A percentile compares a stretch with the other conserved stretches of the same genome.
Conservation (phyloP, 2,113 vertebrate genomes). For the Dipodomys ordii region DNA sequence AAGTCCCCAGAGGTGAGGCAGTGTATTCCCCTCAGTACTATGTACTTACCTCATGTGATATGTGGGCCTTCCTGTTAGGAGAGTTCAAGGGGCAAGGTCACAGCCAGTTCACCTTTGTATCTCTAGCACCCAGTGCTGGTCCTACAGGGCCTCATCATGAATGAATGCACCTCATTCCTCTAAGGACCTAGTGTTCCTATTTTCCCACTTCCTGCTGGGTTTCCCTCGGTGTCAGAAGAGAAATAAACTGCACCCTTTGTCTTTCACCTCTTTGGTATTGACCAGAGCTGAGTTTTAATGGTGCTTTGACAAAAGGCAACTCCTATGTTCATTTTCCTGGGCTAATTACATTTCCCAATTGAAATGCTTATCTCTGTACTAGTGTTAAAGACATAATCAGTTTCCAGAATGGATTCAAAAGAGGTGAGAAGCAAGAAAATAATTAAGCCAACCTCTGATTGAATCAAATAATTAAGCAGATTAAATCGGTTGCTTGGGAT, state of each 20-base stretch:
- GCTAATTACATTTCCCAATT: constrained; percentile 68
- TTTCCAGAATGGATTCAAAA: constrained; percentile 73
- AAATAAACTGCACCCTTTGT: background rate
- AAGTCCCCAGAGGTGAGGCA: background rate
- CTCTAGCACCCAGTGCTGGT: background rate
- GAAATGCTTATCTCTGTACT: constrained; percentile 47
- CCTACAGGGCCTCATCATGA: background rate
- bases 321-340: constrained; percentile 52
- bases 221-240: background rate
- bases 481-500: constrained; percentile 48
- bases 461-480: constrained; percentile 42
- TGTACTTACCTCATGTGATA: background rate
- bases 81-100: background rate
- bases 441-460: constrained; percentile 79
- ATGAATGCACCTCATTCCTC: background rate
- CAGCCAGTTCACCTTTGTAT: background rate
- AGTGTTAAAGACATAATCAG: constrained; percentile 57
- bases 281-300: background rate
- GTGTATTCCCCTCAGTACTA: background rate
- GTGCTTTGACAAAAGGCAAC: constrained; percentile 70
- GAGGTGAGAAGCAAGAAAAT: constrained; percentile 74
- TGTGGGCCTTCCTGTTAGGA: background rate
- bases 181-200: background rate
- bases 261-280: background rate
- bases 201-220: background rate